These are phyloP conservation scores for Mythimna ferrago DNA, from an alignment of 2,888 invertebrate species.

Conservation along the genomic window DNA sequence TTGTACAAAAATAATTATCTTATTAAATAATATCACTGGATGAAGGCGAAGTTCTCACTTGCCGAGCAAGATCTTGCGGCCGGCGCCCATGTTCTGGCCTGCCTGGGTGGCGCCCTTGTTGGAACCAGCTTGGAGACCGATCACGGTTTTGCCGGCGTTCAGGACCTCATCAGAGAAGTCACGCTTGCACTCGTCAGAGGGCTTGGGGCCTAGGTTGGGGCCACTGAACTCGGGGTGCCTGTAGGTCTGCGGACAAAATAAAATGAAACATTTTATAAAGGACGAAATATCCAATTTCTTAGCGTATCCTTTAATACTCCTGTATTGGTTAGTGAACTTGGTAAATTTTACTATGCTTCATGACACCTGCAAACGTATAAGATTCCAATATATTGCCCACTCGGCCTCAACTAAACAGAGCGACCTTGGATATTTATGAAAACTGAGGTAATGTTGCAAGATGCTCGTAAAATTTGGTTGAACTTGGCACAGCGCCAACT, in stretches of 20 bases:
- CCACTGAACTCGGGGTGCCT: constrained; percentile 96
- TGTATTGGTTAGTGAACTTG: neutral
- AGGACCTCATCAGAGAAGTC: constrained; percentile 98
- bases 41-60: constrained; percentile 91
- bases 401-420: constrained; percentile 73
- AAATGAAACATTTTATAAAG: constrained; percentile 3
- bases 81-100: constrained; percentile 97
- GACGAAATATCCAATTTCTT: neutral
- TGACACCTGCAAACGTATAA: constrained; percentile 41
- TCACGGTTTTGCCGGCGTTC: constrained; percentile 96
- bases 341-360: constrained; percentile 1
- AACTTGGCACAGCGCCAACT: constrained; percentile 85
- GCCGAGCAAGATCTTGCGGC: constrained; percentile 97
- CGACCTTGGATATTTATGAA: constrained; percentile 88
- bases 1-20: constrained; percentile 84
- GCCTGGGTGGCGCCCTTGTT: constrained; percentile 99
- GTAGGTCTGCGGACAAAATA: constrained; percentile 92
- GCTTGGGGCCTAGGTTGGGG: constrained; percentile 98
- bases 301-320: neutral
- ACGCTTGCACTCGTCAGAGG: constrained; percentile 97
- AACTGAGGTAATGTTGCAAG: constrained; percentile 87
- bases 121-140: constrained; percentile 98
- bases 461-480: constrained; percentile 85
- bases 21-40: constrained; percentile 88
- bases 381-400: constrained; percentile 70